A percentile compares a stretch with the other conserved stretches of the same genome.
These are phyloP conservation scores for Callionymus lyra DNA, from an alignment of 2,113 vertebrate species.

Conservation along the genomic window DNA sequence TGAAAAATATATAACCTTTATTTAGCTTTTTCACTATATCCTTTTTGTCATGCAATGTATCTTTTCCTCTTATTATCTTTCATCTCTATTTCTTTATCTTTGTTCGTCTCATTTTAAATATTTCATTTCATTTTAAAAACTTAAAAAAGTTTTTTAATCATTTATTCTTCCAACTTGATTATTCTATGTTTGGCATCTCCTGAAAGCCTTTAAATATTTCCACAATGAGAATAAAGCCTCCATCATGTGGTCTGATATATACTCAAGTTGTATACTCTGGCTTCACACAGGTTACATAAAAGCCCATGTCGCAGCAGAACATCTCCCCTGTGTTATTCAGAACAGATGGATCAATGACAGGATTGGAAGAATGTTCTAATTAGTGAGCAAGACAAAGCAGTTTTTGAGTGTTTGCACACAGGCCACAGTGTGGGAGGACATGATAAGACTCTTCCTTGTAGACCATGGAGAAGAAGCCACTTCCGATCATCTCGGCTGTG, in stretches of 20 bases:
- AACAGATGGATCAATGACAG: conserved; percentile 32
- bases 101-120: no score
- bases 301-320: conserved; percentile 16
- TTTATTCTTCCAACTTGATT: no score
- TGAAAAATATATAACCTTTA: no score
- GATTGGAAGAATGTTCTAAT: conserved; percentile 51
- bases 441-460: conserved; percentile 68
- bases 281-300: conserved; percentile 10
- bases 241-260: not conserved
- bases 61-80: no score
- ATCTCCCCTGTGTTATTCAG: conserved; percentile 12
- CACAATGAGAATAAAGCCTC: conserved; percentile 19
- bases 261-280: not conserved
- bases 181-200: no score
- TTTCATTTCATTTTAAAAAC: no score
- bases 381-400: conserved; percentile 37
- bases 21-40: no score
- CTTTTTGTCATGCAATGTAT: no score
- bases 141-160: no score
- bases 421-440: not conserved
- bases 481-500: conserved; percentile 71
- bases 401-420: conserved; percentile 21
- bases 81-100: no score
- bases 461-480: conserved; percentile 82
- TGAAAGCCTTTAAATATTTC: no score